Evolutionary conservation across 2,888 invertebrate species (phyloP).

Genomic region (Timandra comae): DNA sequence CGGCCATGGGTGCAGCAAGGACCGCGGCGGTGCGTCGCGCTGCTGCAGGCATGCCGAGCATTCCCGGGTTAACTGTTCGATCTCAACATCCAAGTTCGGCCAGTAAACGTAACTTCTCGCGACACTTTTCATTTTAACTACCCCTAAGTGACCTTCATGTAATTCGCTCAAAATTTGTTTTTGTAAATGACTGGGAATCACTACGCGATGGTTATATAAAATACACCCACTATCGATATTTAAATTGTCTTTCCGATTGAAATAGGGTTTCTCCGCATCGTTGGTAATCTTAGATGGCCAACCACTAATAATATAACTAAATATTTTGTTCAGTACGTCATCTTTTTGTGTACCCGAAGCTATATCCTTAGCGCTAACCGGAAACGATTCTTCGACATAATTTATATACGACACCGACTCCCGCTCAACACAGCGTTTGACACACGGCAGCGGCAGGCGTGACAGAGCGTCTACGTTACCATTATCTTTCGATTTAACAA

Average conservation of each 20-base stretch:
- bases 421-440: neutral
- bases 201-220: conserved; percentile 12
- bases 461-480: too few species aligned
- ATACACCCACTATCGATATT: conserved; percentile 10
- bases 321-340: conserved; percentile 1
- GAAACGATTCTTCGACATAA: conserved; percentile 3
- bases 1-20: conserved; percentile 17
- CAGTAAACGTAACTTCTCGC: conserved; percentile 21
- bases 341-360: conserved; percentile 2
- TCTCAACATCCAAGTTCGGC: conserved; percentile 18
- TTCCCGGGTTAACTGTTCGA: conserved; percentile 14
- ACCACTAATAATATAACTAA: too few species aligned
- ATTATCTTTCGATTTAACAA: conserved; percentile 4
- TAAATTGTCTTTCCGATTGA: conserved; percentile 6
- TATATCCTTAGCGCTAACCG: conserved; percentile 2
- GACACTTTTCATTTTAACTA: conserved; percentile 21
- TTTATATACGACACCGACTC: conserved; percentile 3
- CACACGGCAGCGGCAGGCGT: conserved; percentile 2
- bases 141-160: conserved; percentile 18
- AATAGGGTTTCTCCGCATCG: conserved; percentile 8
- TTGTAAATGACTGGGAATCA: conserved; percentile 5
- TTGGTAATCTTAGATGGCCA: conserved; percentile 9
- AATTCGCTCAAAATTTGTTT: conserved; percentile 8
- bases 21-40: conserved; percentile 20
- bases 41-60: conserved; percentile 18